Evolutionary conservation across 2,797 vertebrate genomes (phyloP).

Genomic region (Australoheros facetus): DNA sequence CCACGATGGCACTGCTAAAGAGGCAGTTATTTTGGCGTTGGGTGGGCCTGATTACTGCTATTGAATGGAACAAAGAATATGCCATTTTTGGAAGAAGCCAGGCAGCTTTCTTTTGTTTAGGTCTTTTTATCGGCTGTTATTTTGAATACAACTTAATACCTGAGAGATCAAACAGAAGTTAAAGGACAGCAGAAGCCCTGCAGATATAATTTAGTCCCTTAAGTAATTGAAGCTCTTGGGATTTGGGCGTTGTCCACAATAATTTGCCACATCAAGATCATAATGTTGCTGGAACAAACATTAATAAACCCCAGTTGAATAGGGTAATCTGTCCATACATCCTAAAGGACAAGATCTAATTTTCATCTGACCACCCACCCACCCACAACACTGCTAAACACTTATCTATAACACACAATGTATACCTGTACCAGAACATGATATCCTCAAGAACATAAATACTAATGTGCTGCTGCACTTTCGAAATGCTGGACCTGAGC

Average conservation of each 20-base stretch:
- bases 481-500: slow-evolving; percentile 24
- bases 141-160: slow-evolving; percentile 25
- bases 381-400: not conserved
- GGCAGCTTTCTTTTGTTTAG: slow-evolving; percentile 8
- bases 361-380: slow-evolving; percentile 13
- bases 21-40: slow-evolving; percentile 12
- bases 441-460: slow-evolving; percentile 12
- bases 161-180: slow-evolving; percentile 15
- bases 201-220: slow-evolving; percentile 26
- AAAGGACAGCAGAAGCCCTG: not conserved
- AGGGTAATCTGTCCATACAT: not conserved
- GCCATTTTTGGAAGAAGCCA: slow-evolving; percentile 33
- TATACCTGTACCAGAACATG: not conserved
- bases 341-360: not conserved
- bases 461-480: slow-evolving; percentile 7
- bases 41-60: slow-evolving; percentile 37
- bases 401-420: not conserved
- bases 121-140: slow-evolving; percentile 3
- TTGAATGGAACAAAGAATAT: slow-evolving; percentile 7
- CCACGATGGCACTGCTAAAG: slow-evolving; percentile 18
- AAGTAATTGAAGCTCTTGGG: slow-evolving; percentile 13
- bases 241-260: slow-evolving; percentile 15
- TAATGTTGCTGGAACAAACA: not conserved
- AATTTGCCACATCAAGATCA: slow-evolving; percentile 2
- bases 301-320: slow-evolving; percentile 15